Base-by-base conservation (phyloP, 2,113 vertebrate genomes). In the Pungitius pungitius region DNA sequence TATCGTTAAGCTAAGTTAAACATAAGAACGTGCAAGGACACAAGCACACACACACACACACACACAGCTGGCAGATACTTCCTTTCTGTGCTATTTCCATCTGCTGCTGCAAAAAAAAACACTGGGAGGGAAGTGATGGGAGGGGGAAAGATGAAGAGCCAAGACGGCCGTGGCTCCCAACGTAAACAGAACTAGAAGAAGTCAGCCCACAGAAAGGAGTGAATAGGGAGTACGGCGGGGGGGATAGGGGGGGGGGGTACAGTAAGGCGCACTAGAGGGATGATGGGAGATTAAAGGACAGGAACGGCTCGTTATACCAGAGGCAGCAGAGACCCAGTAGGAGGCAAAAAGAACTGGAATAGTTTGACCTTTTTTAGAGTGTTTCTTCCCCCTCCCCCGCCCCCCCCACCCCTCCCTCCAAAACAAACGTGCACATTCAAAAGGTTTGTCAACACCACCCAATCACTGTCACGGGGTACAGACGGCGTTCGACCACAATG, bases 301-400 rank as follows among this genome's bases (percentile, higher is more conserved):
- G 45, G 69, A 70, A 52, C 8, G 43, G 65, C 26, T 47, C 14
- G 17, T 66, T 47, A 15, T 33, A 52, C 7, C 22, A 73, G 18
- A 39, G 42, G 42, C 77, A 63, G 71, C 49, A 60, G 39, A 75
- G 35, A 60, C 66, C 47, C 64, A 54, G 66, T 15, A 56, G n/a
- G 59, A 71, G 60, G 75, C 68, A 67, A 80, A 77, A 66, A 73
- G 4, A 74, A 78, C 60, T 90, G 87, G 87, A 94, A 94, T 91
- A 92, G 77, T 92, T 93, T 94, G 87, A 91, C 93, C 92, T 88
- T 93, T 92, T 94, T 93, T 92, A 92, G 91, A 92, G 60, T 5
- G 75, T 69, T 73, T 89, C 80, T 79, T 79, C 67, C 72, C 42
- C 73, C 70, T 57, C 75, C 72, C 67, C 78, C 77, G 82, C 87